These are phyloP conservation scores for Pantherophis guttatus DNA, from an alignment of 2,113 vertebrate species.

Conservation along the genomic window DNA sequence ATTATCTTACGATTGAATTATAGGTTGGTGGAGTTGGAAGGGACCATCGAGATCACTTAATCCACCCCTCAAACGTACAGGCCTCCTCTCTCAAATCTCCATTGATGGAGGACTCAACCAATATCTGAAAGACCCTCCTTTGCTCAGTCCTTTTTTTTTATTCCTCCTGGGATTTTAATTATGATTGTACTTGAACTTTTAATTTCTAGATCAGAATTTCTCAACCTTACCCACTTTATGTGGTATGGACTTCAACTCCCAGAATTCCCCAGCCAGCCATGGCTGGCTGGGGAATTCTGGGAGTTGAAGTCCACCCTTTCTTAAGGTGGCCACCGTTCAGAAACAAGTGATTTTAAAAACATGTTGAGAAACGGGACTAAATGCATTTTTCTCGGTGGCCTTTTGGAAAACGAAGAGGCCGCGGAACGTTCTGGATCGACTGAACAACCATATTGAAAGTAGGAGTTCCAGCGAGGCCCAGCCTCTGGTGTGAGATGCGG, in stretches of 20 bases:
- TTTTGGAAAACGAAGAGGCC: too few relatives aligned
- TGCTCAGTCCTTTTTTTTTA: neutral
- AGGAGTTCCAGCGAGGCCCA: neutral
- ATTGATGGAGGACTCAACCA: neutral
- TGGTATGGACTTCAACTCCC: neutral
- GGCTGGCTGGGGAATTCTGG: neutral
- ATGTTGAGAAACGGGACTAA: too few relatives aligned
- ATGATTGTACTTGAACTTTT: neutral
- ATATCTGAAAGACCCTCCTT: neutral
- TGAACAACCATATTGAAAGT: too few relatives aligned
- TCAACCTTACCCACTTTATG: neutral
- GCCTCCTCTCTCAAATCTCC: neutral
- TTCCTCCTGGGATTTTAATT: neutral
- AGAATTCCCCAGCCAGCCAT: neutral
- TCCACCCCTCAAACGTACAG: neutral
- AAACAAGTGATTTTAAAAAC: too few relatives aligned
- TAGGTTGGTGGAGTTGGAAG: neutral
- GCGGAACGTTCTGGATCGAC: too few relatives aligned
- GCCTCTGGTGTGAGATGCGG: neutral
- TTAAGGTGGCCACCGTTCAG: neutral
- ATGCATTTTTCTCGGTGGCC: too few relatives aligned
- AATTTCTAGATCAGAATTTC: neutral
- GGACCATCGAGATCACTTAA: neutral
- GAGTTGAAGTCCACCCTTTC: neutral
- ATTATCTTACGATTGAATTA: neutral